Conservation (phyloP, 1,140 invertebrate species). For the Heliconius congener region DNA sequence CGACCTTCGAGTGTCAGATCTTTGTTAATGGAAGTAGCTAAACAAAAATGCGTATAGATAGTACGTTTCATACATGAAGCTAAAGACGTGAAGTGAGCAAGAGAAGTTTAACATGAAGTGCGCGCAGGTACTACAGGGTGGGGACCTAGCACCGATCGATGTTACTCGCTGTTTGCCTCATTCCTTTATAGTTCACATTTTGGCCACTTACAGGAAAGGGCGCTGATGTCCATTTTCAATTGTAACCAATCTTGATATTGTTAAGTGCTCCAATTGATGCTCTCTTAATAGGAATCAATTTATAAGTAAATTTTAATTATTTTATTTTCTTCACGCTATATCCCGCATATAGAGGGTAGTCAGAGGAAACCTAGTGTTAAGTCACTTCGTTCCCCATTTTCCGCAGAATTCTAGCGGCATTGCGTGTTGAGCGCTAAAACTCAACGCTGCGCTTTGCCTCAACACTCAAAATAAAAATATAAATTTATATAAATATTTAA, state of each 20-base stretch:
- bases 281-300: background rate
- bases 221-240: slow-evolving; percentile 45
- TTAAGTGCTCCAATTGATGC: background rate
- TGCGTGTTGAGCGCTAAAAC: no score
- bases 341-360: no score
- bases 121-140: slow-evolving; percentile 52
- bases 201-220: slow-evolving; percentile 39
- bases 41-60: slow-evolving; percentile 74
- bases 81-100: slow-evolving; percentile 67
- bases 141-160: slow-evolving; percentile 62
- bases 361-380: no score
- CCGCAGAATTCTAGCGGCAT: no score
- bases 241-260: background rate
- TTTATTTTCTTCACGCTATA: no score
- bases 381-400: no score
- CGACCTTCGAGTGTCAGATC: slow-evolving; percentile 49
- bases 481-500: no score
- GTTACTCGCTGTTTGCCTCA: slow-evolving; percentile 41
- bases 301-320: no score
- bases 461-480: no score
- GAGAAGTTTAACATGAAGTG: slow-evolving; percentile 56
- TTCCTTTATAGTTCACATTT: slow-evolving; percentile 50
- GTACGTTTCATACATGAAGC: slow-evolving; percentile 72
- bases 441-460: no score
- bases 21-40: slow-evolving; percentile 64